Conservation (phyloP, 2,888 invertebrate species). For the Eupithecia abbreviata region DNA sequence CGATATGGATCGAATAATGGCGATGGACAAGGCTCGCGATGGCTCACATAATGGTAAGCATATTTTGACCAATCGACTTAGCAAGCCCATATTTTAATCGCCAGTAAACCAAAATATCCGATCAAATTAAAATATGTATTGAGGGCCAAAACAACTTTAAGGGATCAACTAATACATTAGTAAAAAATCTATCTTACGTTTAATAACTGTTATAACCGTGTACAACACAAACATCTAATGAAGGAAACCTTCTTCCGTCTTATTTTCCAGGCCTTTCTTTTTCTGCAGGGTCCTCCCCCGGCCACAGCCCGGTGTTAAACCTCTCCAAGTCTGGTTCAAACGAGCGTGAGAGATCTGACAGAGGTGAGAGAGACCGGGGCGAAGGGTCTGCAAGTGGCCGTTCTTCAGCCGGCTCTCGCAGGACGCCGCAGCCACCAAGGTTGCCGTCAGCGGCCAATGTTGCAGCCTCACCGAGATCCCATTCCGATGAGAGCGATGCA, state of each 20-base stretch:
- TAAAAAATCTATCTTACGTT: background rate
- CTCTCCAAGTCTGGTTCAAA: conserved; percentile 94
- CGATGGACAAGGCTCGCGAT: conserved; percentile 92
- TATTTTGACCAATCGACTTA: conserved; percentile 24
- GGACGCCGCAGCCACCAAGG: conserved; percentile 84
- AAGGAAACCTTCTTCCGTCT: conserved; percentile 34
- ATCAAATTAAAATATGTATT: background rate
- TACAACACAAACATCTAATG: conserved; percentile 2
- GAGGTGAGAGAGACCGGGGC: conserved; percentile 78
- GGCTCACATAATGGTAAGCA: conserved; percentile 93
- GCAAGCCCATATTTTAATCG: background rate
- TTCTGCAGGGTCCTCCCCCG: conserved; percentile 90
- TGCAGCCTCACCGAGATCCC: conserved; percentile 87
- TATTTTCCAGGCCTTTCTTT: conserved; percentile 46
- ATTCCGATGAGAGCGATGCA: conserved; percentile 92
- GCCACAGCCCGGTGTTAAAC: conserved; percentile 96
- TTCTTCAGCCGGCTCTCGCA: conserved; percentile 85
- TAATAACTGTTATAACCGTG: background rate
- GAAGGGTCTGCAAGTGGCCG: conserved; percentile 81
- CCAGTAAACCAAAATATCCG: background rate
- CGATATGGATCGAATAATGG: conserved; percentile 91
- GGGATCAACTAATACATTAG: background rate
- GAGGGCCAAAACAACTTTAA: background rate
- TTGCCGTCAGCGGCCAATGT: conserved; percentile 83
- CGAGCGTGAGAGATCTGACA: conserved; percentile 86